Evolutionary conservation across 2,113 vertebrate genomes (phyloP).

Genomic region (Elephas maximus): DNA sequence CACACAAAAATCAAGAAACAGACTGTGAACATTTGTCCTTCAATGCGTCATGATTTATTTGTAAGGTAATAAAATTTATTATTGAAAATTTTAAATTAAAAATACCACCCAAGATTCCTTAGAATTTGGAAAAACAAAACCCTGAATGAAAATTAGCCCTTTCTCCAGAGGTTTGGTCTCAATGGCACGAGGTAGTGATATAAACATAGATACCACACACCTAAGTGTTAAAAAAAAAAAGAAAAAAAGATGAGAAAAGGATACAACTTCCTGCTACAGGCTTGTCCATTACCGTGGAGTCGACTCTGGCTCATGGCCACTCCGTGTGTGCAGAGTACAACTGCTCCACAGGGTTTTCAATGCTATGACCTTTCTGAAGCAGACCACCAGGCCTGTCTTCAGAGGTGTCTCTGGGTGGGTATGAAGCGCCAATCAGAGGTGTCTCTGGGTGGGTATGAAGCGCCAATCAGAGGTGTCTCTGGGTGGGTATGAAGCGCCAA

Average conservation of each 20-base stretch:
- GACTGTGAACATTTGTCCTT: neutral
- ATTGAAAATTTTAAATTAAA: slow-evolving; percentile 44
- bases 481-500: neutral
- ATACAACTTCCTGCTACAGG: neutral
- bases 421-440: neutral
- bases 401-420: neutral
- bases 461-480: neutral
- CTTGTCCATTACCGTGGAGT: no score
- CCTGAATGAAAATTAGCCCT: neutral
- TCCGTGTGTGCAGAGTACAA: no score
- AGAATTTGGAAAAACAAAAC: slow-evolving; percentile 37
- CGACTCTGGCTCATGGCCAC: no score
- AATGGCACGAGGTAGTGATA: neutral
- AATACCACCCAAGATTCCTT: slow-evolving; percentile 8
- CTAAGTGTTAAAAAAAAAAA: neutral
- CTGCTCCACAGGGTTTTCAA: neutral
- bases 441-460: neutral
- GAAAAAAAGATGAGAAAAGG: neutral
- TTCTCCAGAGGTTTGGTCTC: neutral
- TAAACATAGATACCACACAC: neutral
- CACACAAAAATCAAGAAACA: neutral
- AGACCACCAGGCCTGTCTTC: neutral
- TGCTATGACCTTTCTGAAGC: no score
- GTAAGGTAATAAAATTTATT: neutral
- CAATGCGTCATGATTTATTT: neutral